Base-by-base conservation (phyloP, 2,113 vertebrate genomes). In the Mesitornis unicolor region DNA sequence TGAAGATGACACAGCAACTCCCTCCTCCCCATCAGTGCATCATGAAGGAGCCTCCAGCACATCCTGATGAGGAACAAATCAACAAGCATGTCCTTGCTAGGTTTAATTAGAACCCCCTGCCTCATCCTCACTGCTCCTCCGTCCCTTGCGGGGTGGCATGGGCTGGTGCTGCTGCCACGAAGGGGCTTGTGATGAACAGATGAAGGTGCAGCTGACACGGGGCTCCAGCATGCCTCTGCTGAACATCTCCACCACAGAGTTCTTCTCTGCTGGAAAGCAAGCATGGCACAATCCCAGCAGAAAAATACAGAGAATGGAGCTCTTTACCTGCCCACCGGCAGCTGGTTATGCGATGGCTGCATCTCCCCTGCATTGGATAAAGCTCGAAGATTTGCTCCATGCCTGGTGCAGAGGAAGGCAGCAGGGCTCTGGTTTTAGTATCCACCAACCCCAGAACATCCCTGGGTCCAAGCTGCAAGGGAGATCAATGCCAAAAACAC, bases 11-110 rank as follows among this genome's bases (percentile, higher is more conserved):
- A 56, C 31, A 25, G 47, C 26, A 78, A 20, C 38, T 47, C 9
- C 59, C 26, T 71, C 9, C 33, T 57, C 54, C 16, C 38, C 3
- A 2, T 19, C 16, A 47, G 19, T 38, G 18, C 0, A 0, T 69
- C 84, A 85, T 53, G 60, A 69, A 71, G n/a, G 38, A 85, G n/a
- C 28, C 48, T 75, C 56, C 57, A 68, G 16, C 70, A 57, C 47
- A 59, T 53, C 70, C 48, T 85, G 51, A 90, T n/a, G 35, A 74
- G 47, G 59, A 56, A 76, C 59, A 82, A 67, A 75, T n/a, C 38
- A 81, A 31, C 38, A 68, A 71, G 14, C 10, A 10, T 2, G 3
- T 4, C 59, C 20, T 48, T 67, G 28, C 1, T 2, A 5, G 35
- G 63, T 71, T 90, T 84, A 64, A 21, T 75, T 54, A 47, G 42